Evolutionary conservation across 2,888 invertebrate species (phyloP), one percentile per base, ranked within the genome.

Genomic region (Netelia virgata): DNA sequence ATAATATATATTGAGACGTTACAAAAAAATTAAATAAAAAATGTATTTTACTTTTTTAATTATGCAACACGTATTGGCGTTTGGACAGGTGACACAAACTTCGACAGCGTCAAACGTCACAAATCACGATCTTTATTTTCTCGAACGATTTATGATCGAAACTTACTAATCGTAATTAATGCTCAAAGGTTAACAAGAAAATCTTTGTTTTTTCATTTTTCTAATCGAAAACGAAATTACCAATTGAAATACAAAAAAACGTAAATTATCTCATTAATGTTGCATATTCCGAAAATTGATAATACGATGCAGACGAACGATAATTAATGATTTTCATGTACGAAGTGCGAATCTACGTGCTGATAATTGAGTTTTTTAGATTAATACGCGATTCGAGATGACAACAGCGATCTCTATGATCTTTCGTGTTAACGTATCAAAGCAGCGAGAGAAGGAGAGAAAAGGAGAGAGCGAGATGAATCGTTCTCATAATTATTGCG

Each of bases 361-460:
- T 47, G 47, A 47, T 47, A 55, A 64, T 64, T 18, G 36, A 64
- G 53, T 9, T 64, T 63, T 41, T n/a, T 14, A 53, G 64, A 36
- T 18, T 53, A 23, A 74, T 61, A 43, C 18, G n/a, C 11, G 1
- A 41, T 50, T 16, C n/a, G 11, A 6, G 36, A 16, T 23, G 16
- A 61, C 36, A 70, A 6, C 0, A 10, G 16, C 16, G 18, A 55
- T 74, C 59, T 73, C 3, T 2, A 23, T 0, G 16, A 47, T 10
- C 14, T 47, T 14, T 14, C 14, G 14, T 47, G 14, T 10, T 73
- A 47, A 23, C 8, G 16, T 64, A 36, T 11, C 36, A 6, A 36
- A 36, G 6, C 2, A 23, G 2, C 6, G 36, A 36, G 1, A 36
- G 36, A 36, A 6, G 6, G 36, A 6, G 36, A 8, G n/a, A 28